phyloP scores from a whole-genome alignment of 2,113 vertebrate genomes.

The Perca flavescens region DNA sequence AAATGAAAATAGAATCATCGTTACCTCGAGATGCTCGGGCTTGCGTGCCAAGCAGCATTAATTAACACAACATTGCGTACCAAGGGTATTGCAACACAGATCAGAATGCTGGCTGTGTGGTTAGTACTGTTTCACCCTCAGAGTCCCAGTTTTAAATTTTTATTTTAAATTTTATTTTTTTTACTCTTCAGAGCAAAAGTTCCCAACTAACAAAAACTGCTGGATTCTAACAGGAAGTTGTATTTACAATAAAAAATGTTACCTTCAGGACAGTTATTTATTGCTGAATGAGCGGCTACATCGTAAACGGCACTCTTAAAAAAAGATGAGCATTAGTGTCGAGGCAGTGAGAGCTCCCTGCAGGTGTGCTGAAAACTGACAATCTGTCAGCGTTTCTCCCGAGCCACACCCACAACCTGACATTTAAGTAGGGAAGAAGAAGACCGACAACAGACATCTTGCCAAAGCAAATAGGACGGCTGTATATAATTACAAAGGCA shows the following conservation, averaged over 20 bases:
- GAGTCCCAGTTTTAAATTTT: neutral
- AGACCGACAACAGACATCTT: conserved; percentile 73
- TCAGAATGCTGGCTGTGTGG: conserved; percentile 67
- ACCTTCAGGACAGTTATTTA: conserved; percentile 7
- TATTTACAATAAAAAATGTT: neutral
- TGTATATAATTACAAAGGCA: conserved; percentile 80
- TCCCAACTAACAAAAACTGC: conserved; percentile 13
- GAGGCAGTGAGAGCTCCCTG: conserved; percentile 54
- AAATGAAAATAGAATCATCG: conserved; percentile 67
- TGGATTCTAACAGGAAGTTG: conserved; percentile 16
- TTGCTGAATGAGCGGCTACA: conserved; percentile 18
- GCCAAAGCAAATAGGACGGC: conserved; percentile 79
- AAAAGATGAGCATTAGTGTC: conserved; percentile 47
- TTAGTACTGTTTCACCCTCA: conserved; percentile 42
- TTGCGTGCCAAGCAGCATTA: conserved; percentile 67
- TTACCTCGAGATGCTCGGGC: conserved; percentile 60
- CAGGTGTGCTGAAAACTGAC: conserved; percentile 78
- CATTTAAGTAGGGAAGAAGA: conserved; percentile 67
- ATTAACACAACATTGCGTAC: conserved; percentile 66
- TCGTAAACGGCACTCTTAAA: conserved; percentile 31
- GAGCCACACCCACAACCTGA: conserved; percentile 73
- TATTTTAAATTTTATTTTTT: conserved; percentile 2
- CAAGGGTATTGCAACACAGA: conserved; percentile 63
- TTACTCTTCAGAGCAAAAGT: conserved; percentile 38
- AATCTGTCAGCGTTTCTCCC: conserved; percentile 72